Evolutionary conservation across 1,140 invertebrate species (phyloP), one percentile per base, ranked within the genome.

Genomic region (Aphis craccivora): DNA sequence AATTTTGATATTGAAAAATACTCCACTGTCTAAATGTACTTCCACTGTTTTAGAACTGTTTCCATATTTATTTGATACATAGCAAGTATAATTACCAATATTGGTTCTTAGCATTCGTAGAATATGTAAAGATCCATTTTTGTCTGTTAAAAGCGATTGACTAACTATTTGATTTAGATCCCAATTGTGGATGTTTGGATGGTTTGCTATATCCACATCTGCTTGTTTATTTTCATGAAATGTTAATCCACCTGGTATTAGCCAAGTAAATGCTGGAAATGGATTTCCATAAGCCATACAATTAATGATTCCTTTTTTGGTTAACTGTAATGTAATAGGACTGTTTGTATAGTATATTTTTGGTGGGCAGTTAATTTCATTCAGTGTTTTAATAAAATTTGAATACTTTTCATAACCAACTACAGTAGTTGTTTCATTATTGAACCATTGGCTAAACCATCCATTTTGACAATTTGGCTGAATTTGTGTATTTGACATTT

Each of bases 31-130:
- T 95, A 98, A 97, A 94, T 97, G 97, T 22, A 98, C 95, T 48
- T 97, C 96, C 40, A 98, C 96, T 94, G 96, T 96, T 20, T 96
- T 96, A 14, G 97, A 97, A 8, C 96, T 95, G 95, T 98, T 98
- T 55, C 97, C 97, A 89, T 97, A 96, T 23, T 97, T 96, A 95
- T 98, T 99, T 93, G 97, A 97, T 30, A 98, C 98, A 94, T 97
- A 97, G 95, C 98, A 99, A 76, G 97, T 96, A 95, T 99, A 99
- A 76, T 97, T 95, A n/a, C 98, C 98, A 94, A 97, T 97, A 95
- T 99, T 98, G 93, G 96, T 96, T 93, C 98, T 96, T 1, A 96
- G 95, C 37, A 98, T 95, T 91, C 96, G 96, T 48, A 96, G 95
- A 55, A 98, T 97, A 94, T 96, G 95, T 30, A 98, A 95, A 81